Percentiles rank a stretch among this genome's conserved stretches.
phyloP scores from a whole-genome alignment of 1,140 invertebrate genomes.

The Scaptomyza pallida region DNA sequence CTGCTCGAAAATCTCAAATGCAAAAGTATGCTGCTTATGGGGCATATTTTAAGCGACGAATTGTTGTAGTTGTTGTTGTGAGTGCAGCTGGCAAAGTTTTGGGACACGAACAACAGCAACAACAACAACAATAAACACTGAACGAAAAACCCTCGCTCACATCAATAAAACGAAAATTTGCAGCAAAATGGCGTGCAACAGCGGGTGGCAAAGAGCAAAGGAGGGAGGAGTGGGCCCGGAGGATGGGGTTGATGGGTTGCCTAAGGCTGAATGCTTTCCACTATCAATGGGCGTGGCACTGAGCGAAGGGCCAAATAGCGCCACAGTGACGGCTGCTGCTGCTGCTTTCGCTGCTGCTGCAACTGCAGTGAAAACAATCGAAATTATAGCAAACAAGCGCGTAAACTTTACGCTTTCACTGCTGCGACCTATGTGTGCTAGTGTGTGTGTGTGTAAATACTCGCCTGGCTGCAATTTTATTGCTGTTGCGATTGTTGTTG shows the following conservation, averaged over 20 bases:
- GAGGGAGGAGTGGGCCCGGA: neutral
- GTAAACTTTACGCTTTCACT: constrained; percentile 79
- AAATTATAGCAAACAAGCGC: constrained; percentile 81
- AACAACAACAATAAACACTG: constrained; percentile 3
- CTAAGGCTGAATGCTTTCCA: constrained; percentile 22
- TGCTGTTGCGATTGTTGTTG: constrained; percentile 44
- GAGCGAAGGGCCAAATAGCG: constrained; percentile 2
- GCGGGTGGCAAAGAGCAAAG: neutral
- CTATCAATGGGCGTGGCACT: constrained; percentile 30
- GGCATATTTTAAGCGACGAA: constrained; percentile 49
- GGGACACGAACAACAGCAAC: constrained; percentile 45
- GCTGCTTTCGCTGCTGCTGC: constrained; percentile 31
- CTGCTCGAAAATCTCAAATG: constrained; percentile 42
- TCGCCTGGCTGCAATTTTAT: constrained; percentile 60
- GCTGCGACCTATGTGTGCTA: constrained; percentile 5
- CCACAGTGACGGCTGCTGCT: constrained; percentile 13
- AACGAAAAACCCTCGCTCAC: constrained; percentile 33
- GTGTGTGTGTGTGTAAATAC: constrained; percentile 24
- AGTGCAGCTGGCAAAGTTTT: constrained; percentile 45
- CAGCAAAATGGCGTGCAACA: constrained; percentile 56
- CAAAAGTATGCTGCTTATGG: constrained; percentile 71
- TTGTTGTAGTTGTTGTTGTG: constrained; percentile 27
- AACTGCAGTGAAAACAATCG: constrained; percentile 76
- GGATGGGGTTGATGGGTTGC: neutral
- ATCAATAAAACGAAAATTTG: constrained; percentile 78